Evolutionary conservation across 1,140 invertebrate genomes (phyloP).

Genomic region (Planococcus citri): DNA sequence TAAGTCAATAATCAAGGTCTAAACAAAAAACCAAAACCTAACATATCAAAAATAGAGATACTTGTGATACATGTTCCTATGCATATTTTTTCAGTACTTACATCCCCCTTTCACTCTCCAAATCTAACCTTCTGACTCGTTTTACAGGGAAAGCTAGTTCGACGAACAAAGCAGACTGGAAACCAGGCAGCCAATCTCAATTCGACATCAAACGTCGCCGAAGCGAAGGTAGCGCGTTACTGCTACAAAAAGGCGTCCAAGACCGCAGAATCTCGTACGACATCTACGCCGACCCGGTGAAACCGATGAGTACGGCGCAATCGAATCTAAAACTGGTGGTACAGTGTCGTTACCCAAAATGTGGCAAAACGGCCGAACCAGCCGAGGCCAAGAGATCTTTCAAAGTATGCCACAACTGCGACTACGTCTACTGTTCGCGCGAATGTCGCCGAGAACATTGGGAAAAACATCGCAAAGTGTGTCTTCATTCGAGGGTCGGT

Average conservation of each 20-base stretch:
- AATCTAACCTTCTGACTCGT: too few species aligned
- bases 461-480: constrained; percentile 81
- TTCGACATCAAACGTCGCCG: background rate
- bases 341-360: constrained; percentile 64
- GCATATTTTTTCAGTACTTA: too few species aligned
- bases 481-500: constrained; percentile 73
- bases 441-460: constrained; percentile 75
- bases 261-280: background rate
- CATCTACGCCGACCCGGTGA: background rate
- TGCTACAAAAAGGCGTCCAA: background rate
- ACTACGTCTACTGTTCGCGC: constrained; percentile 71
- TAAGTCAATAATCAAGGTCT: too few species aligned
- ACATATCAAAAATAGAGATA: too few species aligned
- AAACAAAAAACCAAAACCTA: too few species aligned
- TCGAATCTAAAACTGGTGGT: constrained; percentile 34
- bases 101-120: too few species aligned
- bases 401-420: constrained; percentile 88
- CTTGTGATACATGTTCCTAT: too few species aligned
- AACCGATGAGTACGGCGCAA: background rate
- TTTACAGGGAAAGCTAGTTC: background rate
- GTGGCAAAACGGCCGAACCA: constrained; percentile 42
- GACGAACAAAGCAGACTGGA: background rate
- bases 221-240: background rate
- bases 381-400: constrained; percentile 58
- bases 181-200: background rate